Evolutionary conservation across 2,113 vertebrate genomes (phyloP), one percentile per base, ranked within the genome.

Genomic region (Anolis carolinensis): DNA sequence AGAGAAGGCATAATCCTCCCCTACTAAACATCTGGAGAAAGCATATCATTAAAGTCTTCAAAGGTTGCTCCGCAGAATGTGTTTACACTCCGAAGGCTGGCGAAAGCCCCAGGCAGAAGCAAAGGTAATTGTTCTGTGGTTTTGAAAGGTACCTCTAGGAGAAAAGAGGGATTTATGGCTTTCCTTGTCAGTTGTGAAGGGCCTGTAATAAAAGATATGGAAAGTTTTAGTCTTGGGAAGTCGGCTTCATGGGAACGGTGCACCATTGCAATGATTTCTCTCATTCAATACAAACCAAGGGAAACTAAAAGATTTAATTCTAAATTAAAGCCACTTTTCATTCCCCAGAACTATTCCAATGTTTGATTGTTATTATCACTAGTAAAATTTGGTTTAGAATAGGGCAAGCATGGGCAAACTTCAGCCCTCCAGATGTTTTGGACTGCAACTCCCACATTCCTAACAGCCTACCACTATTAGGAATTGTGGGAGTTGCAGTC

Each of bases 121-220:
- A 71, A 50, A 52, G 65, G 80, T 82, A 82, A 68, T 82, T 52
- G 80, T 82, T 82, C 32, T 71, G 80, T 71, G 80, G 80, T 82
- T 82, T 70, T 71, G 80, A 71, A 71, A n/a, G 10, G 44, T 13
- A 68, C 18, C 62, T 52, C 18, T 7, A 81, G 67, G 44, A 71
- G 80, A 82, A 82, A 81, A 34, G 30, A 71, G 65, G 80, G 70
- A 82, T 82, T 71, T 82, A 71, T 52, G 65, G 34, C 65, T 71
- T 70, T 13, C 55, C 11, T 16, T 59, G 52, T 63, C 77, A 23
- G n/a, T 82, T 71, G 70, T 70, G 62, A 71, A 82, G 30, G 67
- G 30, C 80, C 70, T 70, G 27, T 71, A 70, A 82, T 50, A 52
- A 82, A 82, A 70, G 39, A 50, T 21, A 32, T 32, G 65, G 65